A percentile compares a stretch with the other conserved stretches of the same genome.
These are phyloP conservation scores for Pelosia muscerda DNA, from an alignment of 2,888 invertebrate species.

Conservation along the genomic window DNA sequence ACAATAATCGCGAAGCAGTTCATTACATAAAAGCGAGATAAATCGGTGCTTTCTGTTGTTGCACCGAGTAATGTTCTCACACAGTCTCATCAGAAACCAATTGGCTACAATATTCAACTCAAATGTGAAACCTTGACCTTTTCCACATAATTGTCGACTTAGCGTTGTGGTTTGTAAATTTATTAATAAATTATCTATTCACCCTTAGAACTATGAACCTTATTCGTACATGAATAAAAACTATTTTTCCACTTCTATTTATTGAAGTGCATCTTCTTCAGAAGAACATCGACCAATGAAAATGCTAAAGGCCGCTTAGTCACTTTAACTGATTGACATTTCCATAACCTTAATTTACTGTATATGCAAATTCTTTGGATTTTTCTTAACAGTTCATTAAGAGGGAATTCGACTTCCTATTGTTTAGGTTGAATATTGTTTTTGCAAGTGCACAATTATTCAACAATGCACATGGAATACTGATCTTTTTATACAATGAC, in stretches of 20 bases:
- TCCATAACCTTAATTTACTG: constrained; percentile 68
- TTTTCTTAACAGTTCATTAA: constrained; percentile 19
- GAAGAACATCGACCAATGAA: constrained; percentile 65
- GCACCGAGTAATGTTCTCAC: constrained; percentile 54
- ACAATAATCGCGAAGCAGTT: constrained; percentile 20
- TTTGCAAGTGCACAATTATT: neutral
- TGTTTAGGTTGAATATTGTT: too few relatives aligned
- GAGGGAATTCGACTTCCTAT: neutral
- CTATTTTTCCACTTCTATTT: constrained; percentile 49
- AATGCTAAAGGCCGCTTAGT: constrained; percentile 71
- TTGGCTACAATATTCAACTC: constrained; percentile 74
- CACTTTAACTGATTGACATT: constrained; percentile 70
- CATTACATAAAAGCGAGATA: constrained; percentile 27
- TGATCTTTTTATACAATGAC: neutral
- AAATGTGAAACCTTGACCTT: constrained; percentile 80
- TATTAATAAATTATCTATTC: constrained; percentile 62
- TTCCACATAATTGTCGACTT: constrained; percentile 69
- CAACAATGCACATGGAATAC: neutral
- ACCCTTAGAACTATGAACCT: constrained; percentile 54
- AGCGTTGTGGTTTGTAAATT: constrained; percentile 63
- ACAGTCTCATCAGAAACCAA: constrained; percentile 76
- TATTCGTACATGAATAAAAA: constrained; percentile 57
- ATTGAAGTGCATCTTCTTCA: constrained; percentile 65
- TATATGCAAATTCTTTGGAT: constrained; percentile 35
- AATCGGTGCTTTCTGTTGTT: constrained; percentile 26